A percentile compares a stretch with the other conserved stretches of the same genome.
These are phyloP conservation scores for Drosophila limbata DNA, from an alignment of 2,888 invertebrate genomes.

Conservation along the genomic window DNA sequence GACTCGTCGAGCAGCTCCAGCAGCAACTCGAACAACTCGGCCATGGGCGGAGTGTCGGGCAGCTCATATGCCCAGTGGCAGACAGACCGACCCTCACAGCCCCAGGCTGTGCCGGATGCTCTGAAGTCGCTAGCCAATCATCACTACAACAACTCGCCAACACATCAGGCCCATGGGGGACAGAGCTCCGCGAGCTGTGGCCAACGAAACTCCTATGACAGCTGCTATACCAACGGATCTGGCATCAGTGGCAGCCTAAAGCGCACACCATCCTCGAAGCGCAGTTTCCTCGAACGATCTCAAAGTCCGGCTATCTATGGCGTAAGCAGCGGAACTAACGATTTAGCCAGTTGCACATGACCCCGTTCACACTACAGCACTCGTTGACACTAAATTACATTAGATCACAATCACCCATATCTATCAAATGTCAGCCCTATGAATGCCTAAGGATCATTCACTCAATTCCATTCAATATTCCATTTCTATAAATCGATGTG, in stretches of 20 bases:
- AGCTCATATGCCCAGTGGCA: constrained; percentile 70
- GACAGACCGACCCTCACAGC: constrained; percentile 79
- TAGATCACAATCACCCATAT: background rate
- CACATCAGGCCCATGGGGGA: constrained; percentile 42
- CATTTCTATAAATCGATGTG: background rate
- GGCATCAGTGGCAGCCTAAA: constrained; percentile 78
- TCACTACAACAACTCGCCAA: constrained; percentile 77
- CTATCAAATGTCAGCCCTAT: background rate
- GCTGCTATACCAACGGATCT: constrained; percentile 51
- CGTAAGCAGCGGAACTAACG: constrained; percentile 70
- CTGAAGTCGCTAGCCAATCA: constrained; percentile 79
- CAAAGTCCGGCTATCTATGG: constrained; percentile 83
- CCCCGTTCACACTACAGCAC: constrained; percentile 15
- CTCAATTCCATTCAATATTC: background rate
- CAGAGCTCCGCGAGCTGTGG: constrained; percentile 43
- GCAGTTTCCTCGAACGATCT: constrained; percentile 82
- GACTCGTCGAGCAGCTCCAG: constrained; percentile 84
- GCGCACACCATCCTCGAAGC: constrained; percentile 81
- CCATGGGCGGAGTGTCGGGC: constrained; percentile 69
- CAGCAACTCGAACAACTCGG: constrained; percentile 77
- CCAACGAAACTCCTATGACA: constrained; percentile 81
- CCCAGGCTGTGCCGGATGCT: constrained; percentile 84
- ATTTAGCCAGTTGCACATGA: constrained; percentile 19
- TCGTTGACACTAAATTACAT: background rate
- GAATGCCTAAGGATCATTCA: background rate